Conservation (phyloP, 2,888 invertebrate genomes). For the Neoaliturus tenellus region DNA sequence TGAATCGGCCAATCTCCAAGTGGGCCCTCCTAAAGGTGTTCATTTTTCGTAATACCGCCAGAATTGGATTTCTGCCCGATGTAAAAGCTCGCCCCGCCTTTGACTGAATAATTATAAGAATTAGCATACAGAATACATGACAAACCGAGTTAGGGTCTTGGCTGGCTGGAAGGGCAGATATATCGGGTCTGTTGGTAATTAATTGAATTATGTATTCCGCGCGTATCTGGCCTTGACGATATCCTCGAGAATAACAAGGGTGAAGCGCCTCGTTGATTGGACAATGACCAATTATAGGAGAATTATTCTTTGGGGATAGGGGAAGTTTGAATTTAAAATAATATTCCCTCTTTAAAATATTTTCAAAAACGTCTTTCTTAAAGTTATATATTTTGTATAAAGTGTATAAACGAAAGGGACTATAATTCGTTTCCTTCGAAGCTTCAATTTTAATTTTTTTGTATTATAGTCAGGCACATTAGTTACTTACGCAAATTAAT, state of each 20-base stretch:
- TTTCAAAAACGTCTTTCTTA: no score
- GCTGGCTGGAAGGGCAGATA: neutral
- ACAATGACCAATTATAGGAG: conserved; percentile 8
- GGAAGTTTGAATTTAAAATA: no score
- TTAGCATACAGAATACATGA: conserved; percentile 51
- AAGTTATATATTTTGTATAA: no score
- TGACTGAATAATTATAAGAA: conserved; percentile 53
- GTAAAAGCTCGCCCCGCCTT: conserved; percentile 39
- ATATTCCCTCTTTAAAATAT: no score
- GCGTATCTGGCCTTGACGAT: conserved; percentile 46
- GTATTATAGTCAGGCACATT: no score
- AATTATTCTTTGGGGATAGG: conserved; percentile 10
- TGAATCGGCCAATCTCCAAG: conserved; percentile 41
- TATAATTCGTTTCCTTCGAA: no score
- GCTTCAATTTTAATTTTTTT: no score
- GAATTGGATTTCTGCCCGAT: conserved; percentile 49
- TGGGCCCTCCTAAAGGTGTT: conserved; percentile 45
- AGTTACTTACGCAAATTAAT: no score
- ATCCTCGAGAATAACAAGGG: conserved; percentile 37
- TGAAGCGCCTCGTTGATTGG: conserved; percentile 2
- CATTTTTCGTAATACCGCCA: conserved; percentile 43
- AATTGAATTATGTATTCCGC: conserved; percentile 53
- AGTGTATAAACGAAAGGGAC: no score
- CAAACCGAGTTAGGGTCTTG: conserved; percentile 45
- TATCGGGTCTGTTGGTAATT: conserved; percentile 30